Evolutionary conservation across 2,797 vertebrate genomes (phyloP).

Genomic region (Steatocranus sp.): DNA sequence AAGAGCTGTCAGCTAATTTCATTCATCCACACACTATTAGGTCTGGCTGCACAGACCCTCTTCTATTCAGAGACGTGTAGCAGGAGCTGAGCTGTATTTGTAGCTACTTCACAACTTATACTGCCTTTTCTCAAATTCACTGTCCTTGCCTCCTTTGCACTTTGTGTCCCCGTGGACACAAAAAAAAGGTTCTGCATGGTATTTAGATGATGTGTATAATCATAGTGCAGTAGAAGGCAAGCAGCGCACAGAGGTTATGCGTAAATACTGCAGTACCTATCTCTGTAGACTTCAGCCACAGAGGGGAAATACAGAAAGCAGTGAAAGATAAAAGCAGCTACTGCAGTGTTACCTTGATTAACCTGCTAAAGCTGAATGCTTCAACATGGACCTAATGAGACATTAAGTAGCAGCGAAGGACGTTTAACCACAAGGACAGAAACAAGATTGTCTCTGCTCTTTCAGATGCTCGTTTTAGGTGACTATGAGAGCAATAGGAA

Average conservation of each 20-base stretch:
- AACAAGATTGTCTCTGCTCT: neutral
- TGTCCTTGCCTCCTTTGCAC: neutral
- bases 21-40: conserved; percentile 13
- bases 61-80: neutral
- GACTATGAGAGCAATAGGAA: neutral
- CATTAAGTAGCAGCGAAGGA: neutral
- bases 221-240: conserved; percentile 36
- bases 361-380: conserved; percentile 1
- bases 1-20: conserved; percentile 25
- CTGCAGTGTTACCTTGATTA: conserved; percentile 33
- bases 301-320: neutral
- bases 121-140: neutral
- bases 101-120: neutral
- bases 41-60: neutral
- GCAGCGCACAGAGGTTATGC: conserved; percentile 27
- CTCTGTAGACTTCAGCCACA: conserved; percentile 27
- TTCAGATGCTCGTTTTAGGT: neutral
- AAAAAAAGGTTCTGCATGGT: conserved; percentile 5
- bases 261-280: conserved; percentile 55
- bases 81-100: neutral
- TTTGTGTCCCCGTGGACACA: neutral
- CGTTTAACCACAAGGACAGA: neutral
- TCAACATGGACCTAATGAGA: neutral
- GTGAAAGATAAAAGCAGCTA: conserved; percentile 22
- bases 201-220: conserved; percentile 54